Percentiles rank a stretch among this genome's conserved stretches.
phyloP scores from a whole-genome alignment of 2,888 invertebrate genomes.

The Incurvaria masculella region DNA sequence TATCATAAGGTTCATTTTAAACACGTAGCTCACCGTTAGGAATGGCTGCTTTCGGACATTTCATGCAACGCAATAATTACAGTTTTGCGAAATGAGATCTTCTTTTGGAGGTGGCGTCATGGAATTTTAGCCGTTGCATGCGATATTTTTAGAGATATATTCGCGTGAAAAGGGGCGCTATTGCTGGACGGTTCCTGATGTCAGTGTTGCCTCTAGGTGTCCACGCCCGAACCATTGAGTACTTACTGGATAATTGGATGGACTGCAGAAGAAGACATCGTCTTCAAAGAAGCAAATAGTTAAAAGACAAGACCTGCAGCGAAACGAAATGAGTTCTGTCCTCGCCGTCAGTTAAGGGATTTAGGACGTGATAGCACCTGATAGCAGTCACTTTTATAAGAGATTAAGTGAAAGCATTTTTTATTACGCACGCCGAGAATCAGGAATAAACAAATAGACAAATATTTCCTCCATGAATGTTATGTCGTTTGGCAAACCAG shows the following conservation, averaged over 20 bases:
- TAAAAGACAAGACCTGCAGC: too few species aligned
- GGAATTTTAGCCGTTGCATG: background rate
- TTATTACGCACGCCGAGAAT: too few species aligned
- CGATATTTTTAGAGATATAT: too few species aligned
- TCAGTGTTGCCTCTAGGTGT: background rate
- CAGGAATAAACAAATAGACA: too few species aligned
- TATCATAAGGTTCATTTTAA: background rate
- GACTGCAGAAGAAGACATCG: background rate
- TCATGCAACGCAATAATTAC: background rate
- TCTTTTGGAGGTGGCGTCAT: background rate
- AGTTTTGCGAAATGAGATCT: background rate
- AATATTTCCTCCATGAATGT: too few species aligned
- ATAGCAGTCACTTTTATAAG: too few species aligned
- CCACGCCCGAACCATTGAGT: background rate
- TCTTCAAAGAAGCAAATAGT: background rate
- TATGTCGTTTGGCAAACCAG: too few species aligned
- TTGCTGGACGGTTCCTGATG: background rate
- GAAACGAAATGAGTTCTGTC: too few species aligned
- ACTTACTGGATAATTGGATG: background rate
- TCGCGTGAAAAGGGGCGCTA: too few species aligned
- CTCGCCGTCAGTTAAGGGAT: too few species aligned
- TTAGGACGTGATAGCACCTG: too few species aligned
- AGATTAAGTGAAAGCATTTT: too few species aligned
- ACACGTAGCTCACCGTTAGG: background rate
- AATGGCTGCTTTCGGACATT: background rate